Percentiles rank a stretch among this genome's conserved stretches.
phyloP scores from a whole-genome alignment of 2,797 vertebrate species.

The Sebastes nivosus region DNA sequence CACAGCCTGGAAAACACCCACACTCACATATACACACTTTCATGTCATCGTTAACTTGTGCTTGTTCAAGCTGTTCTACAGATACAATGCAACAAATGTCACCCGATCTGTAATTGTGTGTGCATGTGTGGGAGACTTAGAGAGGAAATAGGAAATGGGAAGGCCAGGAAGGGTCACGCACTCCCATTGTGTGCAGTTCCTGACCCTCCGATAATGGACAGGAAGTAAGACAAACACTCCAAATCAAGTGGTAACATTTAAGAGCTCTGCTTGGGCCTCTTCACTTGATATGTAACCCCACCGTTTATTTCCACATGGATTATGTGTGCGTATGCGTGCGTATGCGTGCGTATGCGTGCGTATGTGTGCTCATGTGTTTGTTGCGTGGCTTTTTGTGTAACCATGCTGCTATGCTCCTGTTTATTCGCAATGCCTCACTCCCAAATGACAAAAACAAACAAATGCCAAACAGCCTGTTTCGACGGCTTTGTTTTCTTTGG shows the following conservation, averaged over 20 bases:
- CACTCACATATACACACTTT: constrained; percentile 2
- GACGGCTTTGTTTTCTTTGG: constrained; percentile 13
- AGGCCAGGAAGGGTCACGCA: constrained; percentile 5
- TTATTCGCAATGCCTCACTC: constrained; percentile 3
- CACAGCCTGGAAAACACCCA: constrained; percentile 44
- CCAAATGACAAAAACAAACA: constrained; percentile 24
- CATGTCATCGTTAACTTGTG: constrained; percentile 4
- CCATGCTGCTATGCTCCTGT: not conserved
- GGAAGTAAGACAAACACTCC: constrained; percentile 68
- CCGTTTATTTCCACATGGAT: constrained; percentile 14
- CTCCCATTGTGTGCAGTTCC: constrained; percentile 70
- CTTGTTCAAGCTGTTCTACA: constrained; percentile 30
- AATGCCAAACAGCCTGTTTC: constrained; percentile 6
- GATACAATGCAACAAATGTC: constrained; percentile 14
- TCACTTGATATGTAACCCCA: constrained; percentile 21
- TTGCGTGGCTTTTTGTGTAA: constrained; percentile 12
- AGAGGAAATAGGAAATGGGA: constrained; percentile 48
- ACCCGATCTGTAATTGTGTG: not conserved
- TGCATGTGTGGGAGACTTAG: not conserved
- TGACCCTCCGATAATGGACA: constrained; percentile 46
- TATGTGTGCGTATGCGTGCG: not conserved
- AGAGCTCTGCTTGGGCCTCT: constrained; percentile 15
- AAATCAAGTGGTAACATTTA: constrained; percentile 67
- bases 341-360: not conserved
- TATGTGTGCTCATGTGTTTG: not conserved